Evolutionary conservation across 2,797 vertebrate species (phyloP), one percentile per base, ranked within the genome.

Genomic region (Anas flavirostris): DNA sequence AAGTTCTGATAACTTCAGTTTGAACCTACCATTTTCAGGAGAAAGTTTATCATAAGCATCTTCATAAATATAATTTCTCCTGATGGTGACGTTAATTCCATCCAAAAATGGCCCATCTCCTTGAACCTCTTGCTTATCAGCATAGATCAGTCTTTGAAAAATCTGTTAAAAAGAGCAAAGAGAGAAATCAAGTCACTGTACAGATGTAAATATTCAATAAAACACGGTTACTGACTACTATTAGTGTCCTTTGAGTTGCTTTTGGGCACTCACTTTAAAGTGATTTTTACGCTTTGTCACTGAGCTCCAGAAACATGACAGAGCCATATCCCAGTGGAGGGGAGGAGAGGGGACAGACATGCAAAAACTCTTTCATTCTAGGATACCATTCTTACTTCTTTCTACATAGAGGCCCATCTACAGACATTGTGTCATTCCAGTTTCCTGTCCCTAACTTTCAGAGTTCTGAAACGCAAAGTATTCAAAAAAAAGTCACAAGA

Each of bases 31-130:
- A 28, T 99, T 99, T 98, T 99, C 99, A n/a, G 99, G 99, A 69
- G 99, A 99, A 87, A 99, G 98, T 89, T 99, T 99, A 97, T 99
- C 99, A 46, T 99, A 99, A 66, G 99, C 99, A 73, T 99, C 99
- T 96, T 99, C 99, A 84, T 99, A 99, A 97, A 99, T 99, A 95
- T 99, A 99, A 97, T 99, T 99, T 93, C 99, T 98, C 92, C 99
- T 98, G 95, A 99, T 99, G 91, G 99, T 99, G 90, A 99, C 98
- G 83, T 98, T 99, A 96, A 99, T 99, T 89, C 99, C 99, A 94
- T 99, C 99, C 39, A 99, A 97, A 98, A 99, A 99, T 1, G 99
- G 99, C 29, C 99, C 99, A 37, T 99, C 99, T 46, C 99, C 99
- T 98, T 99, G 99, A 83, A 99, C 98, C 58, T 99, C 99, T 77